Conservation (phyloP, 2,113 vertebrate species). For the Capra hircus region DNA sequence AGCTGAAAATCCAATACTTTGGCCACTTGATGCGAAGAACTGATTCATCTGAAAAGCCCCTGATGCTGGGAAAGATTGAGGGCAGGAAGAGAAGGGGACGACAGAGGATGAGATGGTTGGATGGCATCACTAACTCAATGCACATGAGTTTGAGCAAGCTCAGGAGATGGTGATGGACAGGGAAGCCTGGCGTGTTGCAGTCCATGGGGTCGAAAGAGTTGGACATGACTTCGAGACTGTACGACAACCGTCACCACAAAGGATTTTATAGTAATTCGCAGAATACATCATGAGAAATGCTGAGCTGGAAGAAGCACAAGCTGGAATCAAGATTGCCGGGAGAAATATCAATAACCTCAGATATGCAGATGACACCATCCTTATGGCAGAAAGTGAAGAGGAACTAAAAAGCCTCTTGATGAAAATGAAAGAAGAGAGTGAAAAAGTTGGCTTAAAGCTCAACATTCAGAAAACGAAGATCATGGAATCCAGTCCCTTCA, state of each 20-base stretch:
- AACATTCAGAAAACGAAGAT: no score
- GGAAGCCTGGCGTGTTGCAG: background rate
- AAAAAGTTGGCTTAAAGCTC: no score
- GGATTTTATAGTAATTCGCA: background rate
- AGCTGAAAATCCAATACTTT: background rate
- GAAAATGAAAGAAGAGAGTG: no score
- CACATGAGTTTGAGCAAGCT: background rate
- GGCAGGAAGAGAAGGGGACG: background rate
- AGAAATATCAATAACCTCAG: no score
- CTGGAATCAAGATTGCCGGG: no score
- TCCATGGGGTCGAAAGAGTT: background rate
- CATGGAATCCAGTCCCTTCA: no score
- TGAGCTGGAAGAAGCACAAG: no score
- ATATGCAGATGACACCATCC: no score
- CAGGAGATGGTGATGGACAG: background rate
- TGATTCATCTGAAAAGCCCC: background rate
- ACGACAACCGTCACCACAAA: accelerated
- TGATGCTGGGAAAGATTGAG: background rate
- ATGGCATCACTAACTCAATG: background rate
- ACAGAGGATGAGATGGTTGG: background rate
- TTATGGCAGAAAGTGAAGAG: no score
- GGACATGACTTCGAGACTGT: background rate
- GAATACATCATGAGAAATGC: no score
- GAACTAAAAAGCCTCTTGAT: no score
- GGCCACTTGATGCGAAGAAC: background rate